phyloP scores from a whole-genome alignment of 2,113 vertebrate species.

The Erpornis zantholeuca region DNA sequence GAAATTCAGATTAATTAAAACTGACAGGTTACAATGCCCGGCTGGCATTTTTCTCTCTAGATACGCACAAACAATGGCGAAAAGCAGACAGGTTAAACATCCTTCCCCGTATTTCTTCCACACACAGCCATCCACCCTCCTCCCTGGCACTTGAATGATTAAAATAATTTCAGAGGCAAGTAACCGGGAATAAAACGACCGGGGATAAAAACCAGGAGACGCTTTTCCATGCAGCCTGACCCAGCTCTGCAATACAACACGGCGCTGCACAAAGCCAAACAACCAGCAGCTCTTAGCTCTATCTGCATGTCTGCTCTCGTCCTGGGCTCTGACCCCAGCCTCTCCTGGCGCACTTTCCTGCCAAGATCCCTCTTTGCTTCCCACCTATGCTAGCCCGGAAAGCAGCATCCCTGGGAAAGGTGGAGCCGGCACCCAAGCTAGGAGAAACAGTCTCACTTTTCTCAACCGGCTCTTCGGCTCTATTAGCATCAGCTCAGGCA shows the following conservation, averaged over 20 bases:
- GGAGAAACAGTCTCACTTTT: not conserved
- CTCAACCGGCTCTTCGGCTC: not conserved
- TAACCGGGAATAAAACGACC: not conserved
- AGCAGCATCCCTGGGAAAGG: not conserved
- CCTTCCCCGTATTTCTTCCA: not conserved
- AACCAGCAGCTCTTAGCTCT: not conserved
- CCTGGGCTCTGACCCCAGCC: not conserved
- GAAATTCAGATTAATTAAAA: constrained; percentile 11
- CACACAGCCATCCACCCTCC: not conserved
- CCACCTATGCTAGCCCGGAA: not conserved
- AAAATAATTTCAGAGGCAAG: not conserved
- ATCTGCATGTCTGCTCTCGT: not conserved
- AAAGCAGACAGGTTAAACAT: not conserved
- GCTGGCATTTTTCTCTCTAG: not conserved
- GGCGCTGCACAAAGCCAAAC: not conserved
- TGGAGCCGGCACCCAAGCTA: not conserved
- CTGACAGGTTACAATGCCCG: not conserved
- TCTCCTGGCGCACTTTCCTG: not conserved
- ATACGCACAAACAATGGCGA: not conserved
- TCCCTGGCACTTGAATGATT: not conserved
- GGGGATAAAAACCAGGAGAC: not conserved
- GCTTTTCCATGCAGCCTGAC: not conserved
- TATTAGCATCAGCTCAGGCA: not conserved
- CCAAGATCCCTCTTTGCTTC: not conserved
- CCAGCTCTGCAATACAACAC: not conserved